phyloP scores from a whole-genome alignment of 2,113 vertebrate species.

The Saccopteryx bilineata region DNA sequence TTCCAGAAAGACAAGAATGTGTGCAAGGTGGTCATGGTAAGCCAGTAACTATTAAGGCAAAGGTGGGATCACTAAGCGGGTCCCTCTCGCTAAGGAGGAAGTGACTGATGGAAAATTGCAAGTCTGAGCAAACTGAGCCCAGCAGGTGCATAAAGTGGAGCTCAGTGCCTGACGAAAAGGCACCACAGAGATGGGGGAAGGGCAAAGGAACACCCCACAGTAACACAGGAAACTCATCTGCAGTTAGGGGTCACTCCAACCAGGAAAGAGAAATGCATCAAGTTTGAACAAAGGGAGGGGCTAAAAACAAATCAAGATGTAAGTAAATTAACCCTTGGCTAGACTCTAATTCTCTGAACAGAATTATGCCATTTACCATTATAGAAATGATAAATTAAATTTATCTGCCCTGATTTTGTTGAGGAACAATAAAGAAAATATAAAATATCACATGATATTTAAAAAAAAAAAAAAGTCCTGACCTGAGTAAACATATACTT shows the following conservation, averaged over 20 bases:
- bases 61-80: not conserved
- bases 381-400: not conserved
- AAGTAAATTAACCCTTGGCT: not conserved
- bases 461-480: not conserved
- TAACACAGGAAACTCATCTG: not conserved
- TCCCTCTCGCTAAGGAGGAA: not conserved
- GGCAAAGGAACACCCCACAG: not conserved
- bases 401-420: not conserved
- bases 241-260: fast-evolving
- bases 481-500: not conserved
- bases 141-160: not conserved
- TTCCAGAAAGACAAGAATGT: not conserved
- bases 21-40: fast-evolving
- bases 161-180: not conserved
- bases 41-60: not conserved
- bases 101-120: not conserved
- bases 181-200: not conserved
- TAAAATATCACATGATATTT: not conserved
- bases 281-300: not conserved
- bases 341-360: not conserved
- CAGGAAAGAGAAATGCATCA: not conserved
- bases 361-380: not conserved
- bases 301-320: not conserved
- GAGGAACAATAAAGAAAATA: not conserved
- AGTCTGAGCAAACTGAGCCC: not conserved